These are phyloP conservation scores for Cervus canadensis DNA, from an alignment of 2,113 vertebrate species.

Conservation along the genomic window DNA sequence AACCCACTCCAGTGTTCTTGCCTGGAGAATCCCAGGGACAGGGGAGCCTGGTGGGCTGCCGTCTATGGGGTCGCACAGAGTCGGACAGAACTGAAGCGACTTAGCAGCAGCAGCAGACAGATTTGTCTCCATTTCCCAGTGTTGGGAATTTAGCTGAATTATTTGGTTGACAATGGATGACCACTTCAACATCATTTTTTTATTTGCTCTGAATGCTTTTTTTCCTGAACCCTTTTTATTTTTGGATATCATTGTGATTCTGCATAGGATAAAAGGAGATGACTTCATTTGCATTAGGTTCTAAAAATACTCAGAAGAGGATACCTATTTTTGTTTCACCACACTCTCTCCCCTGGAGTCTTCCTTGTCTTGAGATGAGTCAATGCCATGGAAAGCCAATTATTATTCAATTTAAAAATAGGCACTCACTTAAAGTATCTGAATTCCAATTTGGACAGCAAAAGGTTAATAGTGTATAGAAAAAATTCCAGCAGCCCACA, in stretches of 20 bases:
- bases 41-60: too few species aligned
- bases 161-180: neutral
- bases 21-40: too few species aligned
- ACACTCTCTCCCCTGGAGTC: neutral
- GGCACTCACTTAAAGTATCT: slow-evolving; percentile 38
- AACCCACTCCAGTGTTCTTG: too few species aligned
- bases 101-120: neutral
- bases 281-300: neutral
- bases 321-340: neutral
- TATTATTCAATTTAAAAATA: slow-evolving; percentile 22
- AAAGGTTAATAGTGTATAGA: slow-evolving; percentile 77
- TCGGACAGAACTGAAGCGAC: too few species aligned
- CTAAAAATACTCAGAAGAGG: neutral
- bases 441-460: slow-evolving; percentile 74
- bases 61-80: too few species aligned
- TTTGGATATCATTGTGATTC: neutral
- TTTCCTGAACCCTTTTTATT: neutral
- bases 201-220: neutral
- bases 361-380: neutral
- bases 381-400: slow-evolving; percentile 21
- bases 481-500: slow-evolving; percentile 76
- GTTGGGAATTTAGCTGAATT: neutral
- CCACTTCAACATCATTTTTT: neutral
- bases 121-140: neutral
- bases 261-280: neutral